Conservation (phyloP, 2,888 invertebrate species). For the Myathropa florea region DNA sequence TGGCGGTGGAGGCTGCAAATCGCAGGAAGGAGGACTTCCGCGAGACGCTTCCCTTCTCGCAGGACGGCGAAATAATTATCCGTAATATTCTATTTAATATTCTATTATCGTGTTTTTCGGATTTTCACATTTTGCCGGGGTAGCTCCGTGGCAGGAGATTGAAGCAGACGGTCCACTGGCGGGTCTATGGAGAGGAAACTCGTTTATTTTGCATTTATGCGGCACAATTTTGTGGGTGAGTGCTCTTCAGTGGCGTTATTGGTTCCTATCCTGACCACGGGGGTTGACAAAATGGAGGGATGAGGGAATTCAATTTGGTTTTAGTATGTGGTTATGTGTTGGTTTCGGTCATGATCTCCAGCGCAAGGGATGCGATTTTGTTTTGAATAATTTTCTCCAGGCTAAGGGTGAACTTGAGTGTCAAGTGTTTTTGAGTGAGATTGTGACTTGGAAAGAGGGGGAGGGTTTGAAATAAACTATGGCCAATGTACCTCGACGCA, state of each 20-base stretch:
- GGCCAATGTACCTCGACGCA: neutral
- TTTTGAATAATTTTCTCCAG: neutral
- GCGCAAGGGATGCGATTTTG: neutral
- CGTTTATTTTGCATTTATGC: constrained; percentile 43
- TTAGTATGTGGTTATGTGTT: constrained; percentile 1
- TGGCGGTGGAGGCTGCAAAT: neutral
- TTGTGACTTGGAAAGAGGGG: neutral
- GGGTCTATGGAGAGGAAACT: neutral
- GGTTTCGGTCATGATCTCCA: neutral
- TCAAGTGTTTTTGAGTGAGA: neutral
- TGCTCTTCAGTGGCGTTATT: constrained; percentile 23
- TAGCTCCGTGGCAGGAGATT: neutral
- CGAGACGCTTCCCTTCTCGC: neutral
- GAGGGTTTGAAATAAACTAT: neutral
- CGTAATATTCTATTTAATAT: constrained; percentile 32
- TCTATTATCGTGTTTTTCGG: constrained; percentile 29
- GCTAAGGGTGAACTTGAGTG: neutral
- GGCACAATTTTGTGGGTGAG: constrained; percentile 28
- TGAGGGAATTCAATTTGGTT: constrained; percentile 14
- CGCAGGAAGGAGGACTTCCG: too few relatives aligned
- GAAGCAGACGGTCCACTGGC: neutral
- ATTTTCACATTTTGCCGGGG: constrained; percentile 7
- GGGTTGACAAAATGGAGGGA: neutral
- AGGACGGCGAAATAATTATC: constrained; percentile 30
- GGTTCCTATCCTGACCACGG: neutral